Base-by-base conservation (phyloP, 2,888 invertebrate species). In the Rotaria sp. region DNA sequence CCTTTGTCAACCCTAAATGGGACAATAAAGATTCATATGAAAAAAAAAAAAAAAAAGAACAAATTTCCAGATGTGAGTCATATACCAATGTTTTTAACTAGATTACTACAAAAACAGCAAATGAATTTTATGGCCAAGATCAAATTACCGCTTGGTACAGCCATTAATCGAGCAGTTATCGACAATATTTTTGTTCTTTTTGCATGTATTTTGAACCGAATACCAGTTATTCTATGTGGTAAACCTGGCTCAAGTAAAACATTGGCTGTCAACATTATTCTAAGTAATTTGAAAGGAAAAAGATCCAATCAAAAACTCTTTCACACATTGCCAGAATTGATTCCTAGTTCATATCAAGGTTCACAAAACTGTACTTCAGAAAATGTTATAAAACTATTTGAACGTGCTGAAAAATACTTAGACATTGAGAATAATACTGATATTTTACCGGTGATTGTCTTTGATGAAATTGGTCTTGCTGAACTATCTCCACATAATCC, bases 161-260 rank as follows among this genome's bases (percentile, higher is more conserved):
- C 90, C 13, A 86, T 88, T 52, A 90, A 90, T 87, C 88, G 89
- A 86, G 90, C 90, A 10, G 88, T 90, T 86, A 89, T 89, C 84
- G 90, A 90, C 87, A 90, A 90, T 87, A 88, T 90, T n/a, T 90
- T 90, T 84, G 90, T 91, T 90, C 90, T 90, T 90, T 89, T 90
- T 57, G 89, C 90, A 30, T 90, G 90, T 88, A 90, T 90, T 59
- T 90, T 90, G 87, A 88, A 90, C 24, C 87, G 90, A 35, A 90
- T 90, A n/a, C 90, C 90, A 13, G 88, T 90, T 80, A 91, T 90
- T 87, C 88, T 90, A 84, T 90, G 91, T 13, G 90, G 90, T 24
- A 90, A 90, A 87, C 90, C 90, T 26, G 90, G 90, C 35, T 90
- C 90, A 87, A 90, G 90, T 41, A 90, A 90, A 87, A 91, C 90